Conservation (phyloP, 2,888 invertebrate genomes). For the Epinotia demarniana region DNA sequence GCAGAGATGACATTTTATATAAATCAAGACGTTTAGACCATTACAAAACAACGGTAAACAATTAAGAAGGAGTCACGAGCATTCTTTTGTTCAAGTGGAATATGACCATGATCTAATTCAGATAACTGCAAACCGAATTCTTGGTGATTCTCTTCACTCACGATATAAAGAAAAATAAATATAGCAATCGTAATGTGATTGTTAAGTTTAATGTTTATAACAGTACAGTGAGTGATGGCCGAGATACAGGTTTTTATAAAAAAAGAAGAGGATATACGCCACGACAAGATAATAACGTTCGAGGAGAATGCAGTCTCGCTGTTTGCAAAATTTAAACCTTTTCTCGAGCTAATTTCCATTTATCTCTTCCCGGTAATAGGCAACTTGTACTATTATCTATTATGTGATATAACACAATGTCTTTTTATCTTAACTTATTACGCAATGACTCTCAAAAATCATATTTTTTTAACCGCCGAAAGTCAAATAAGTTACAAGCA, state of each 20-base stretch:
- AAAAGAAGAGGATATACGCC: slow-evolving; percentile 62
- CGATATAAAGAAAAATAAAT: slow-evolving; percentile 59
- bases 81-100: slow-evolving; percentile 56
- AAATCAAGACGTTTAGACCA: slow-evolving; percentile 50
- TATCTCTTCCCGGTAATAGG: background rate
- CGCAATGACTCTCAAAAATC: too few relatives aligned
- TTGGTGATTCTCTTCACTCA: slow-evolving; percentile 57
- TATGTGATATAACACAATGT: too few relatives aligned
- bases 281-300: slow-evolving; percentile 62
- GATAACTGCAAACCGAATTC: slow-evolving; percentile 63
- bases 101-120: slow-evolving; percentile 63
- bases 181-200: slow-evolving; percentile 60
- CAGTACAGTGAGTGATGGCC: slow-evolving; percentile 71
- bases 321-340: slow-evolving; percentile 65
- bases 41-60: slow-evolving; percentile 54
- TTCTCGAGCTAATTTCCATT: slow-evolving; percentile 47
- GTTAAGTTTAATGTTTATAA: slow-evolving; percentile 64
- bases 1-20: background rate
- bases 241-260: slow-evolving; percentile 69
- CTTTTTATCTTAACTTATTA: too few relatives aligned
- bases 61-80: slow-evolving; percentile 60
- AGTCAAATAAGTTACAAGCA: too few relatives aligned
- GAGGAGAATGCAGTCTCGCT: slow-evolving; percentile 43
- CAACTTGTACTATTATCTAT: too few relatives aligned
- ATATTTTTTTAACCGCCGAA: too few relatives aligned